Evolutionary conservation across 2,888 invertebrate species (phyloP), one percentile per base, ranked within the genome.

Genomic region (Odontocerum albicorne): DNA sequence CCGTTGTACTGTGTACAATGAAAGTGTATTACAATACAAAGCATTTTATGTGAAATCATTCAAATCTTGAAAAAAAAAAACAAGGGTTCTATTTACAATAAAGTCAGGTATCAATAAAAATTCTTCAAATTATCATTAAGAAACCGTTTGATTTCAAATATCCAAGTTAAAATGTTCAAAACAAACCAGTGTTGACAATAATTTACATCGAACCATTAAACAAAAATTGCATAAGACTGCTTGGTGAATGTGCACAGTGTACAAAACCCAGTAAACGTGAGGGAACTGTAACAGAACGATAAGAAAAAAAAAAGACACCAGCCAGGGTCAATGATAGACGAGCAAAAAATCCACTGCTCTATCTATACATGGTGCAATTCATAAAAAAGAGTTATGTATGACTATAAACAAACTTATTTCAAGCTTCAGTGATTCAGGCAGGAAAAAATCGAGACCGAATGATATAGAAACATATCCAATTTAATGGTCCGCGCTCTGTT

Each of bases 351-450:
- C n/a, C n/a, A n/a, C n/a, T n/a, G n/a, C n/a, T n/a, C n/a, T 38
- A n/a, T 19, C 31, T 36, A 6, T 47, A 22, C 33, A 20, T 54
- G 38, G 35, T 33, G 40, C 22, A 13, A 38, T 38, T 31, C 16
- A 32, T 32, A 53, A 20, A 46, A 53, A 31, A 13, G 17, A 16
- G 36, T 27, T 36, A 36, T 49, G 39, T 33, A 54, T 43, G 49
- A 54, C 36, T 35, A 47, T 57, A 60, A 57, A 60, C 60, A 57
- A 57, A 60, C 55, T 60, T 57, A 57, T 60, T 60, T 60, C 60
- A 60, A 27, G 60, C 57, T 38, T 57, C 42, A 50, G 43, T 45
- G 57, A 21, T 15, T 57, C 27, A 13, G 51, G 27, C 12, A 22
- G 38, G 51, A 47, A 55, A 55, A 55, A 39, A 15, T 17, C 12